These are phyloP conservation scores for Aphis gossypii DNA, from an alignment of 1,140 invertebrate species.

Conservation along the genomic window DNA sequence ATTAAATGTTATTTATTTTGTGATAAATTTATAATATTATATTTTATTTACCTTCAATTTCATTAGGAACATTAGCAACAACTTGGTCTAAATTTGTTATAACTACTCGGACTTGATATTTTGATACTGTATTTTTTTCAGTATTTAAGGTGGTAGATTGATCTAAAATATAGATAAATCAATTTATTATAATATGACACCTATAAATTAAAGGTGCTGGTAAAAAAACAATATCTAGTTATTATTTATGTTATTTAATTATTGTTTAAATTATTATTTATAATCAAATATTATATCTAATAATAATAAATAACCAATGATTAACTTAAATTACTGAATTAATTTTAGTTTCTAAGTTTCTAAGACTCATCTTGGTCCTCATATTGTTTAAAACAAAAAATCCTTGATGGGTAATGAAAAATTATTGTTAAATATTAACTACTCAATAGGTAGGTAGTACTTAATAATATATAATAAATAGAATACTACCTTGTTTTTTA, in stretches of 20 bases:
- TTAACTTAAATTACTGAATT: no score
- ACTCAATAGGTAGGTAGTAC: no score
- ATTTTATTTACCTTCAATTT: constrained; percentile 24
- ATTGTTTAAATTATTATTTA: no score
- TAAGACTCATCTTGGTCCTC: no score
- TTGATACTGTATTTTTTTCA: background rate
- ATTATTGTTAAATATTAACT: no score
- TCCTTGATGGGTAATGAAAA: no score
- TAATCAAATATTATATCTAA: no score
- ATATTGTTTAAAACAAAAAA: no score
- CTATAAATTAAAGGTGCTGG: background rate
- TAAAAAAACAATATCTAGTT: no score
- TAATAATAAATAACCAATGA: no score
- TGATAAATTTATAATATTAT: background rate
- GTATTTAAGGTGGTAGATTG: background rate
- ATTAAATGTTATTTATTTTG: background rate
- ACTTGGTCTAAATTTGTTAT: background rate
- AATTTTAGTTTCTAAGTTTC: no score
- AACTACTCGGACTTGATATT: constrained; percentile 9
- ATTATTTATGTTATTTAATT: no score
- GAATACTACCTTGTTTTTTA: constrained; percentile 6
- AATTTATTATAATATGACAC: background rate
- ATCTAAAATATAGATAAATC: constrained; percentile 1
- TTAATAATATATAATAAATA: background rate
- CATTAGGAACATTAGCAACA: background rate